Percentiles rank a stretch among this genome's conserved stretches.
phyloP scores from a whole-genome alignment of 1,140 invertebrate species.

The Musca vetustissima region DNA sequence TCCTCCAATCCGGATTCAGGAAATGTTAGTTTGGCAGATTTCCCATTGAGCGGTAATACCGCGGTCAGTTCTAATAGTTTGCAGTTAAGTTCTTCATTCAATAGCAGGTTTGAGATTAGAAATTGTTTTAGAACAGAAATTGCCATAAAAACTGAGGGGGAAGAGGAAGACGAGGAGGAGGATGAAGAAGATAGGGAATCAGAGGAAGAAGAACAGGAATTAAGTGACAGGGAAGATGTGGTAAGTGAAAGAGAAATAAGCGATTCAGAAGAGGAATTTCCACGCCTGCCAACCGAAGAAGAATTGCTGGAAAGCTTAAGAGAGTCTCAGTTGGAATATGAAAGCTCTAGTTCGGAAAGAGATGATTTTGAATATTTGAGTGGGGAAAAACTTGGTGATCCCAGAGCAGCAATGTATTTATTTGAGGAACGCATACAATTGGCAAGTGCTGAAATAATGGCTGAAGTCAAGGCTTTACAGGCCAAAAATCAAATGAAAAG shows the following conservation, averaged over 20 bases:
- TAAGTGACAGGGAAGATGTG: background rate
- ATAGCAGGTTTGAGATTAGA: constrained; percentile 46
- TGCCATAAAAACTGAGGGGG: constrained; percentile 31
- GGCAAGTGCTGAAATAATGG: constrained; percentile 13
- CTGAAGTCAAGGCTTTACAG: constrained; percentile 5
- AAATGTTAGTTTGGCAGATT: constrained; percentile 51
- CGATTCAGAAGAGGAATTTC: constrained; percentile 31
- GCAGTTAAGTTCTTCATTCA: constrained; percentile 38
- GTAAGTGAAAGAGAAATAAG: background rate
- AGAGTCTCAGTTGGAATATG: background rate
- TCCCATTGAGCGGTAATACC: constrained; percentile 27
- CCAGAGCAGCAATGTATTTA: background rate
- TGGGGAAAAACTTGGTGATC: background rate
- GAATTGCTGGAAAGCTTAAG: constrained; percentile 41
- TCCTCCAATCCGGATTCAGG: constrained; percentile 53
- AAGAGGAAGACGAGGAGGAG: constrained; percentile 28
- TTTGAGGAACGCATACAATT: constrained; percentile 1
- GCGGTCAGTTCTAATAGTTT: constrained; percentile 39
- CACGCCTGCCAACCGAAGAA: constrained; percentile 43
- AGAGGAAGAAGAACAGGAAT: constrained; percentile 25
- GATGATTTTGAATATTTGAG: background rate
- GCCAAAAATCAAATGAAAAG: background rate
- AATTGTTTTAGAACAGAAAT: constrained; percentile 44
- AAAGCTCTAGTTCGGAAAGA: background rate
- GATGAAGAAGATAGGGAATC: too few species aligned